Evolutionary conservation across 2,888 invertebrate species (phyloP).

Genomic region (Thysanoteuthis rhombus): DNA sequence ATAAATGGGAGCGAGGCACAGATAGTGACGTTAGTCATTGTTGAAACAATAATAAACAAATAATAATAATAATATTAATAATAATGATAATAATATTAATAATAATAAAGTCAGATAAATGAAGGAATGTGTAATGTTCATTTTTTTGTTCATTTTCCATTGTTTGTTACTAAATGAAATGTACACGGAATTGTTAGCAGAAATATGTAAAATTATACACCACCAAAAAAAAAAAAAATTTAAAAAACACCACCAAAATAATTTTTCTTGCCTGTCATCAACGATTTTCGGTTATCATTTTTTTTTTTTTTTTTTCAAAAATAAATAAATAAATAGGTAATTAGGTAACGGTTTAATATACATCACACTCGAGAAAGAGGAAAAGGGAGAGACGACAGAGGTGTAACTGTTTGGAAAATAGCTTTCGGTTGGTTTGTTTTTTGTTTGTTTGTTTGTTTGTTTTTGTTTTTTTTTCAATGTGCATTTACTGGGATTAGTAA

Average conservation of each 20-base stretch:
- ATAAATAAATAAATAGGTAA: not conserved
- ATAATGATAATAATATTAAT: not conserved
- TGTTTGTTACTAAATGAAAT: not conserved
- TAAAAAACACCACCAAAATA: not conserved
- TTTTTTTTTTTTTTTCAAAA: not conserved
- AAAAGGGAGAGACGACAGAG: not conserved
- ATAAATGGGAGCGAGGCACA: not conserved
- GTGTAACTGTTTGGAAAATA: not conserved
- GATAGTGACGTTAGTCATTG: not conserved
- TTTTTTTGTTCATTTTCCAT: not conserved
- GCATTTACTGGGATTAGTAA: not conserved
- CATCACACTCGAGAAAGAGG: not conserved
- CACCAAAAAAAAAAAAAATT: not conserved
- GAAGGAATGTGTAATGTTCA: not conserved
- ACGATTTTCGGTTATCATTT: not conserved
- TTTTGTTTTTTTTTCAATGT: not conserved
- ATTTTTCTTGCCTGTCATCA: not conserved
- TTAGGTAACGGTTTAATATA: not conserved
- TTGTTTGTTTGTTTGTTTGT: too few relatives aligned
- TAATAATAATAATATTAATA: not conserved
- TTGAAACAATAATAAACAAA: not conserved
- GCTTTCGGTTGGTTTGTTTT: not conserved
- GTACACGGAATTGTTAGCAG: constrained; percentile 12
- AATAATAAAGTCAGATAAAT: not conserved
- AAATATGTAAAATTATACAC: not conserved